Conservation (phyloP, 2,888 invertebrate genomes). For the Orchesella flavescens region DNA sequence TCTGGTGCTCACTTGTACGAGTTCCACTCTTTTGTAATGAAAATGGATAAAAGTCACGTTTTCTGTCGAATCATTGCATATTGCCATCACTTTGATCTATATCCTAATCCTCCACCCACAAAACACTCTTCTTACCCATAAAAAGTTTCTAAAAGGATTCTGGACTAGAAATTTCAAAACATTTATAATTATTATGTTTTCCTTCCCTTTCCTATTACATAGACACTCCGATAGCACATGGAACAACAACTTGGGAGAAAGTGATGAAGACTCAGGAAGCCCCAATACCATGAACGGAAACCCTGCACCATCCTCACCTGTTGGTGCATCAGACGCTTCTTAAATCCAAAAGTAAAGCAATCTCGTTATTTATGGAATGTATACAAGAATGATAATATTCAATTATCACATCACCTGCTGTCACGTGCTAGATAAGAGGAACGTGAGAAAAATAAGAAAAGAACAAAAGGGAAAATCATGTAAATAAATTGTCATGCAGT, state of each 20-base stretch:
- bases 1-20: no score
- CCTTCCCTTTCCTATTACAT: not conserved
- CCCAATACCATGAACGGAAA: slow-evolving; percentile 30
- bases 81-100: no score
- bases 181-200: not conserved
- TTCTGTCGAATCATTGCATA: no score
- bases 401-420: not conserved
- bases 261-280: slow-evolving; percentile 60
- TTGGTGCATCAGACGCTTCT: slow-evolving; percentile 45
- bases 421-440: not conserved
- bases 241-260: slow-evolving; percentile 39
- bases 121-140: no score
- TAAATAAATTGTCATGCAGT: slow-evolving; percentile 5
- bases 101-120: not conserved
- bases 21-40: no score
- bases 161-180: not conserved
- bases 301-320: slow-evolving; percentile 31
- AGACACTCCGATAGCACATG: slow-evolving; percentile 43
- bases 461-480: not conserved
- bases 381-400: no score
- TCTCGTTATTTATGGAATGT: slow-evolving; percentile 14
- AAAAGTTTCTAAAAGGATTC: no score
- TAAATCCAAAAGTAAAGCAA: slow-evolving; percentile 29
- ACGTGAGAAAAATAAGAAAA: not conserved
- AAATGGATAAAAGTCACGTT: no score